Percentiles rank a stretch among this genome's conserved stretches.
These are phyloP conservation scores for Kuschelorhynchus macadamiae DNA, from an alignment of 2,888 invertebrate genomes.

Conservation along the genomic window DNA sequence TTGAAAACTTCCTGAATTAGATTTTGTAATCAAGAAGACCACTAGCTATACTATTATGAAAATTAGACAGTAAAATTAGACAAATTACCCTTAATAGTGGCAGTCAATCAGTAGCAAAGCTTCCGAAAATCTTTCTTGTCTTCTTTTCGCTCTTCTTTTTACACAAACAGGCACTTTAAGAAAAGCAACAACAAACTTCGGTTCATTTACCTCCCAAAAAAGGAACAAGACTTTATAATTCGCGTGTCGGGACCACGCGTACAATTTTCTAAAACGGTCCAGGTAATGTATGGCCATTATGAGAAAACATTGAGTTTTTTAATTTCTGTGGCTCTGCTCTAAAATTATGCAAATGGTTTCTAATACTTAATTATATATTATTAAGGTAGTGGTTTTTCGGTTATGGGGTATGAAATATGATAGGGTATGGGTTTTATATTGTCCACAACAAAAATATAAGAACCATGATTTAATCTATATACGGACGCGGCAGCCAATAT, in stretches of 20 bases:
- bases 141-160: constrained; percentile 3
- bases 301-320: constrained; percentile 40
- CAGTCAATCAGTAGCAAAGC: constrained; percentile 12
- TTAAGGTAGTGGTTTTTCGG: constrained; percentile 17
- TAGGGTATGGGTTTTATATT: constrained; percentile 4
- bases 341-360: constrained; percentile 49
- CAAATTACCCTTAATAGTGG: constrained; percentile 5
- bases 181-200: constrained; percentile 6
- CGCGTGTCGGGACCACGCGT: constrained; percentile 48
- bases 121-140: constrained; percentile 9
- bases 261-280: constrained; percentile 37
- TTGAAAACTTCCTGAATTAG: too few species aligned
- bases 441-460: constrained; percentile 5
- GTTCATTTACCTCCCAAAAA: constrained; percentile 43
- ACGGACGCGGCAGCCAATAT: too few species aligned
- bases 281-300: constrained; percentile 44
- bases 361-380: constrained; percentile 44
- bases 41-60: too few species aligned
- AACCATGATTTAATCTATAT: too few species aligned
- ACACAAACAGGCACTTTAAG: too few species aligned
- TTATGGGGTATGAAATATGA: constrained; percentile 31
- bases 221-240: constrained; percentile 33
- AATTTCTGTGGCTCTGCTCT: constrained; percentile 42
- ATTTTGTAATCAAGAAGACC: too few species aligned
- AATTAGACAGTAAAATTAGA: constrained; percentile 6